phyloP scores from a whole-genome alignment of 2,113 vertebrate species.

The Brienomyrus brachyistius region DNA sequence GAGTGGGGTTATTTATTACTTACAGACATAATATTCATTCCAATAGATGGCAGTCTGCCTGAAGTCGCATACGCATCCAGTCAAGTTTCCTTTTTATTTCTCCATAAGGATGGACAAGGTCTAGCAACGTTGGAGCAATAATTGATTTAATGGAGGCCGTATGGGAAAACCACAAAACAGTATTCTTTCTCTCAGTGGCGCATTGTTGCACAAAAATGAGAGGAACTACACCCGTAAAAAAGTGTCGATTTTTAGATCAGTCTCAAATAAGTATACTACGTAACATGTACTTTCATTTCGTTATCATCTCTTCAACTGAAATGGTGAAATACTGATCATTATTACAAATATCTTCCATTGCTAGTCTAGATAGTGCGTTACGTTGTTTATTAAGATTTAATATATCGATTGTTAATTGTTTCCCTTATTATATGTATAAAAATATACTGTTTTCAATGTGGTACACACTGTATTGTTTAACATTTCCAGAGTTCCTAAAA shows the following conservation, averaged over 20 bases:
- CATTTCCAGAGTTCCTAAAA: background rate
- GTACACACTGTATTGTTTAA: background rate
- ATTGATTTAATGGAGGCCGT: background rate
- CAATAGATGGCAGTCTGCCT: background rate
- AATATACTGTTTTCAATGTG: background rate
- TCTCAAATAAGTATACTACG: background rate
- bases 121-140: background rate
- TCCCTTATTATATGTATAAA: background rate
- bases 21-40: background rate
- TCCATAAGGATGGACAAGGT: background rate
- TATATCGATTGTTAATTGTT: background rate
- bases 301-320: background rate
- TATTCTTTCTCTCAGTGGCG: background rate
- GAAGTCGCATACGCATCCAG: background rate
- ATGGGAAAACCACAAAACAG: background rate
- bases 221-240: background rate
- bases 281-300: background rate
- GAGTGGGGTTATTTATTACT: background rate
- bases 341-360: background rate
- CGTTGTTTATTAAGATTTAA: too few relatives aligned
- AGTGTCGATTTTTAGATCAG: background rate
- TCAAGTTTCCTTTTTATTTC: background rate
- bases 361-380: background rate
- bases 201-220: background rate
- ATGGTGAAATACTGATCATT: background rate